Percentiles rank a stretch among this genome's conserved stretches.
phyloP scores from a whole-genome alignment of 1,140 invertebrate genomes.

The Heliconius eleuchia region DNA sequence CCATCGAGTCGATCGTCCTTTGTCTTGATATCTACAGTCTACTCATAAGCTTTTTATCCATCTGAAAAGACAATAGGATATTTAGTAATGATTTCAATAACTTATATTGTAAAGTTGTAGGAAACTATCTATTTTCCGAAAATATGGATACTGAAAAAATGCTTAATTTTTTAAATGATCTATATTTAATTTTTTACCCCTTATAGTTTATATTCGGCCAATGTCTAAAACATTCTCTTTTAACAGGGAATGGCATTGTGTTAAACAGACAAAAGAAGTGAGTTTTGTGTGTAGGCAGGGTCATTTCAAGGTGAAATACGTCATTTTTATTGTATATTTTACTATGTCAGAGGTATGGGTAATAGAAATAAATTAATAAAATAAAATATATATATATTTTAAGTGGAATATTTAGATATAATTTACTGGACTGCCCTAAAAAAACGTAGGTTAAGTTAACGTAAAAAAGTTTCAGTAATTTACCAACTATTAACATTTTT shows the following conservation, averaged over 20 bases:
- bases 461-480: not conserved
- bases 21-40: not conserved
- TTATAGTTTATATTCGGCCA: not conserved
- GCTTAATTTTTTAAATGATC: not conserved
- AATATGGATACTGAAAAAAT: too few species aligned
- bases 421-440: too few species aligned
- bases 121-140: too few species aligned
- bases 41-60: not conserved
- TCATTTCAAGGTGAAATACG: not conserved
- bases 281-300: not conserved
- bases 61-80: not conserved
- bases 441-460: too few species aligned
- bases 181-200: not conserved
- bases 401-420: too few species aligned
- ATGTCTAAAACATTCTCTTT: slow-evolving; percentile 8
- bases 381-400: too few species aligned
- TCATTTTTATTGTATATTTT: not conserved
- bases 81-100: not conserved
- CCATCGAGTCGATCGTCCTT: not conserved
- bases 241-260: slow-evolving; percentile 1
- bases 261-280: slow-evolving; percentile 8
- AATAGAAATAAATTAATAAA: too few species aligned
- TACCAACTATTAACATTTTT: not conserved
- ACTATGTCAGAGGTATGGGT: too few species aligned
- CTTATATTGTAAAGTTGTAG: not conserved